Conservation (phyloP, 1,140 invertebrate species). For the Papilio aristodemus region DNA sequence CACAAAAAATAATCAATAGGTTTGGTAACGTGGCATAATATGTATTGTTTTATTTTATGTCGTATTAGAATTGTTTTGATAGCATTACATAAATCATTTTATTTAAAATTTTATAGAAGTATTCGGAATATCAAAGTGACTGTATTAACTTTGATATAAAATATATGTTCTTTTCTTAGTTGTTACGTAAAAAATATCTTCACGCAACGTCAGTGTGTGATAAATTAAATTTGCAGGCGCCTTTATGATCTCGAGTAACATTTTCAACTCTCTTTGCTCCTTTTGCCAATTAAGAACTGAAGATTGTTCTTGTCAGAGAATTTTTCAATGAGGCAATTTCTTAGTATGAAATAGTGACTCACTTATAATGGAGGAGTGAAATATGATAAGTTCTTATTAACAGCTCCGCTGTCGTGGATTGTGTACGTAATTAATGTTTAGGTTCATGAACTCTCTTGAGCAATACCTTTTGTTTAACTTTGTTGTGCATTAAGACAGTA, state of each 20-base stretch:
- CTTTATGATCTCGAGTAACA: slow-evolving; percentile 41
- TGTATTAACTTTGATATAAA: not conserved
- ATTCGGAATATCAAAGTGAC: too few relatives aligned
- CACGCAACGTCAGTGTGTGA: slow-evolving; percentile 23
- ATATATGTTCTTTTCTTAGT: not conserved
- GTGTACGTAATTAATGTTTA: slow-evolving; percentile 27
- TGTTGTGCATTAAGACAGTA: not conserved
- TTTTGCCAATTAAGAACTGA: slow-evolving; percentile 63
- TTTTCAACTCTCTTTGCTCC: slow-evolving; percentile 43
- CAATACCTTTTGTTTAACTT: slow-evolving; percentile 7
- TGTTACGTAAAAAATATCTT: slow-evolving; percentile 3
- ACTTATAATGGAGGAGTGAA: slow-evolving; percentile 34
- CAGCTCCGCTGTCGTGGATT: slow-evolving; percentile 25
- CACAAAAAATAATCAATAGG: too few relatives aligned
- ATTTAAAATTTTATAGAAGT: too few relatives aligned
- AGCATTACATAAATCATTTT: too few relatives aligned
- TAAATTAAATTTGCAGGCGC: slow-evolving; percentile 33
- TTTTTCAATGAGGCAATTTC: slow-evolving; percentile 55
- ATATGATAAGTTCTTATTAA: slow-evolving; percentile 33
- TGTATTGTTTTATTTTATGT: too few relatives aligned
- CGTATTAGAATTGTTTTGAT: too few relatives aligned
- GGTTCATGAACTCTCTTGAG: slow-evolving; percentile 9
- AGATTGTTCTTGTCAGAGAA: slow-evolving; percentile 53
- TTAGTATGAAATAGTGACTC: slow-evolving; percentile 37
- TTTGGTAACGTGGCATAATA: too few relatives aligned